These are phyloP conservation scores for Eurosta solidaginis DNA, from an alignment of 1,140 invertebrate species.

Conservation along the genomic window DNA sequence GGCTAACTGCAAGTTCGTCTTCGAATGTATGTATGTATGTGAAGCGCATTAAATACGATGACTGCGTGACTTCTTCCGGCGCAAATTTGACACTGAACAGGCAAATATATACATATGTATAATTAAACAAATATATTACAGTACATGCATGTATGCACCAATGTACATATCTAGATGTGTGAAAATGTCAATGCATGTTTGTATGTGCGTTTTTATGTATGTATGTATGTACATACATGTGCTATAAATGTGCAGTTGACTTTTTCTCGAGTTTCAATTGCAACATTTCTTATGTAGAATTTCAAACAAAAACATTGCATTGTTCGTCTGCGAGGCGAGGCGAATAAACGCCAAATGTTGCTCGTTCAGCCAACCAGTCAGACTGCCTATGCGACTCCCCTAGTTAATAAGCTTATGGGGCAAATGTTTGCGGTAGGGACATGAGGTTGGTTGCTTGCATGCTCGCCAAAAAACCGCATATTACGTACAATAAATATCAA, in stretches of 20 bases:
- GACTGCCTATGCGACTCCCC: not conserved
- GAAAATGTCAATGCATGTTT: not conserved
- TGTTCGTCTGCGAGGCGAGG: no score
- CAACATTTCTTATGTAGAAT: slow-evolving; percentile 17
- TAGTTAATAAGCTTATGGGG: not conserved
- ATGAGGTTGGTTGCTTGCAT: not conserved
- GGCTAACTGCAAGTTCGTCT: not conserved
- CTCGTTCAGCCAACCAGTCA: slow-evolving; percentile 19
- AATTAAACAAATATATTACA: no score
- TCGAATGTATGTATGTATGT: no score
- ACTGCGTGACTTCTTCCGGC: slow-evolving; percentile 24
- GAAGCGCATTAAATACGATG: slow-evolving; percentile 16
- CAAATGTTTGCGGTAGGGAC: not conserved
- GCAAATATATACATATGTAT: not conserved
- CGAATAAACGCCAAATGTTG: not conserved
- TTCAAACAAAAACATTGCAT: not conserved
- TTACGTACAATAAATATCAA: slow-evolving; percentile 26
- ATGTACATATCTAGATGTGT: not conserved
- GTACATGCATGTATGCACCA: not conserved
- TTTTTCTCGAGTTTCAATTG: slow-evolving; percentile 15
- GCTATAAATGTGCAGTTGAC: not conserved
- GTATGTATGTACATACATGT: not conserved
- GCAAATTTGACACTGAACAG: slow-evolving; percentile 23
- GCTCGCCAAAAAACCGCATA: not conserved
- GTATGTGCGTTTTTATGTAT: not conserved